phyloP scores from a whole-genome alignment of 2,113 vertebrate species.

The Uropsilus gracilis region DNA sequence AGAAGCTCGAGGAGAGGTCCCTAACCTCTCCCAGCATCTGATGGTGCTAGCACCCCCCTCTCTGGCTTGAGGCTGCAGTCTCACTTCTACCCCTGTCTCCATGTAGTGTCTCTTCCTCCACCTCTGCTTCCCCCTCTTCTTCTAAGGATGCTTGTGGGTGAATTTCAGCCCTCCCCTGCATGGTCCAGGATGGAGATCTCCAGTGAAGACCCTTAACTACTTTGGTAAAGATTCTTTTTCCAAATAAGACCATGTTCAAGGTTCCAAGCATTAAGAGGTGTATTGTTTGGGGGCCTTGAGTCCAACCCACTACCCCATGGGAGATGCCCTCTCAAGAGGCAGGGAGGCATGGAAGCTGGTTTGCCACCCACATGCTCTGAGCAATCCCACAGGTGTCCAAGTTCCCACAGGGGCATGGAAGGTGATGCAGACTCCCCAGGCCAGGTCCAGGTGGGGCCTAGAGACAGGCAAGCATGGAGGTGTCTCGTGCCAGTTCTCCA shows the following conservation, averaged over 20 bases:
- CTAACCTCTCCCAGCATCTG: background rate
- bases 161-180: background rate
- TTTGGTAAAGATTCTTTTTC: background rate
- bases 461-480: too few species aligned
- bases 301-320: background rate
- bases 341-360: background rate
- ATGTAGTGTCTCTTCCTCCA: rapidly evolving
- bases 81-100: rapidly evolving
- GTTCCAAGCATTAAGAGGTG: background rate
- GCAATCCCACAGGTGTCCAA: background rate
- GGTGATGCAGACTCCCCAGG: background rate
- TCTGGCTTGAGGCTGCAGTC: background rate
- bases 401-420: background rate
- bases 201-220: background rate
- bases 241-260: background rate
- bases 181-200: background rate
- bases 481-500: background rate
- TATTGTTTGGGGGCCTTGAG: background rate
- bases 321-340: background rate
- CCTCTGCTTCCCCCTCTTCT: background rate
- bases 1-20: background rate
- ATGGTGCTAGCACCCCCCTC: rapidly evolving
- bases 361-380: background rate
- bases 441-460: background rate
- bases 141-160: background rate